A percentile compares a stretch with the other conserved stretches of the same genome.
These are phyloP conservation scores for Pedetes capensis DNA, from an alignment of 2,113 vertebrate genomes.

Conservation along the genomic window DNA sequence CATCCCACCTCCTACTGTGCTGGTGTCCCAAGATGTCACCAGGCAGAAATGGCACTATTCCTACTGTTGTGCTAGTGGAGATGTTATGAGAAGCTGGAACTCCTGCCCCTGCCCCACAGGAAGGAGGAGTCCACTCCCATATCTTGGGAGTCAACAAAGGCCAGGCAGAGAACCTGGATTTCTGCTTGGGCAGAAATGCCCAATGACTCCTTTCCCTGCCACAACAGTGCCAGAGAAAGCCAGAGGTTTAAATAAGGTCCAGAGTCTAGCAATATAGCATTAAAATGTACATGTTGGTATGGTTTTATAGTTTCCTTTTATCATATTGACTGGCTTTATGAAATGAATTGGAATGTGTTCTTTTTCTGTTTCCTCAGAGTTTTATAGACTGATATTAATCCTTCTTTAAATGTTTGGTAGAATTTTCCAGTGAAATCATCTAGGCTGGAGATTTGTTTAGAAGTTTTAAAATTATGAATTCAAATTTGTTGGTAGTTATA, in stretches of 20 bases:
- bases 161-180: not conserved
- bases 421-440: not conserved
- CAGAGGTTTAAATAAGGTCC: not conserved
- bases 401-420: not conserved
- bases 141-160: not conserved
- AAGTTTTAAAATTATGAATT: slow-evolving; percentile 23
- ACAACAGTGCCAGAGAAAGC: not conserved
- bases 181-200: not conserved
- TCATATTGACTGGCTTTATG: not conserved
- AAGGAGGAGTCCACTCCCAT: not conserved
- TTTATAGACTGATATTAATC: not conserved
- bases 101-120: not conserved
- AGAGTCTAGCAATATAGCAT: not conserved
- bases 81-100: not conserved
- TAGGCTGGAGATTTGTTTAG: not conserved
- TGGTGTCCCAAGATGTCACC: not conserved
- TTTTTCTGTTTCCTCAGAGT: not conserved
- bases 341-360: not conserved
- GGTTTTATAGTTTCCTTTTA: not conserved
- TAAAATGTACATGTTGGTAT: not conserved
- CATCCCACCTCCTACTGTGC: not conserved
- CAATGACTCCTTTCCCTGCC: not conserved
- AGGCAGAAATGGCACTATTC: not conserved
- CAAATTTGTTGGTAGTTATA: not conserved
- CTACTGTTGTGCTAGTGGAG: too few species aligned